Evolutionary conservation across 1,140 invertebrate species (phyloP), one percentile per base, ranked within the genome.

Genomic region (Aphaenogaster floridana): DNA sequence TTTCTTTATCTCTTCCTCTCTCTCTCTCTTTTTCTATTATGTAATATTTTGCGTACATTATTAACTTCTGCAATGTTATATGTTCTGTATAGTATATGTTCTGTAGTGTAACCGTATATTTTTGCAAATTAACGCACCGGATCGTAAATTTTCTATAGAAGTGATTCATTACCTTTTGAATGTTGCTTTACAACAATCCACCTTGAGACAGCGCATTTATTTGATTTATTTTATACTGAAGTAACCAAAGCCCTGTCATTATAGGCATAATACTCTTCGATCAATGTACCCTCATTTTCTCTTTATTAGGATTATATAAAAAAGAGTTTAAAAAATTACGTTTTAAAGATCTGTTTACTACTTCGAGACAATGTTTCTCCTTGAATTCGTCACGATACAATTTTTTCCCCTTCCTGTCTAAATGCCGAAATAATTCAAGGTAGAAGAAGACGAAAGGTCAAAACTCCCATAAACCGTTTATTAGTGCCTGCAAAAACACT

Each of bases 301-400:
- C 84, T 91, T 86, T 79, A 50, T 74, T 89, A 89, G 90, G 88
- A 90, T 89, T 90, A 89, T 88, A 89, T 77, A 91, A 92, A 91
- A 88, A 88, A 79, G 2, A 39, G 13, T 39, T 17, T 17, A 34
- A 68, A 59, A 69, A 63, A 61, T n/a, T 66, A 86, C 36, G 54
- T 79, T 68, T 74, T 66, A 84, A 86, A 88, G 78, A 64, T 87
- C 52, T 91, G 88, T 92, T 92, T 93, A 91, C 86, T 81, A 39
- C 42, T 52, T n/a, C 4, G 15, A 59, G 87, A 83, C 74, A 68
- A 90, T 92, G 89, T 93, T 92, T 94, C 88, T 83, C 93, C 93
- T 93, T 91, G 89, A 79, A 94, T 94, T 93, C 66, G 93, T 92
- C 88, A 91, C 92, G 90, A 87, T 90, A 78, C 74, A 50, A 48